Evolutionary conservation across 2,113 vertebrate genomes (phyloP), one percentile per base, ranked within the genome.

Genomic region (Aegotheles bennettii): DNA sequence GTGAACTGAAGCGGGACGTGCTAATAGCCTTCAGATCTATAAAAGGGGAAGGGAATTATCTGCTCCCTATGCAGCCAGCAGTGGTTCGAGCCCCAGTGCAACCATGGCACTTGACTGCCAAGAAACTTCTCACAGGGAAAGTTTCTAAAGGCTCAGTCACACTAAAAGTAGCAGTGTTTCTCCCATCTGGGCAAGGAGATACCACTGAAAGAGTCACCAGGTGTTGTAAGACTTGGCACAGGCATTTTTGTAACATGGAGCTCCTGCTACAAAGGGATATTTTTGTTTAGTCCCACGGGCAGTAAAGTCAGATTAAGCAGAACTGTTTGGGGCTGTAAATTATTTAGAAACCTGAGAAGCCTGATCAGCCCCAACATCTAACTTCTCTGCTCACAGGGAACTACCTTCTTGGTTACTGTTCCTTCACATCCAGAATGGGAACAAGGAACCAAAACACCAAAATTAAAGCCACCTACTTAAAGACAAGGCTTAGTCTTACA

Each of bases 1-100:
- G 40, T 48, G n/a, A 42, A 16, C 16, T 56, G 60, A 77, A 93
- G 53, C 18, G 47, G 57, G 36, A 51, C 1, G 1, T 42, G 21
- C 19, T 54, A 25, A 28, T n/a, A 42, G 51, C 13, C 15, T 54
- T 25, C 33, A 43, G 36, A 61, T 70, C 80, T 87, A 1, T 15
- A 57, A n/a, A 28, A 63, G 51, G 73, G 26, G 57, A 51, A 33
- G 20, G 38, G 42, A 57, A 12, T 56, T 71, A 26, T 2, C 38
- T 1, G 1, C 8, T 65, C 16, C 8, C 59, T 3, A 1, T 40
- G 40, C 29, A 38, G 67, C 47, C 47, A 67, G 38, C 3, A 16
- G 1, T 6, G 31, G 26, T 36, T 70, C 0, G 0, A 83, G 33
- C 13, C 2, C 18, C 3, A 0, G 24, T 53, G 23, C 10, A 35